These are phyloP conservation scores for Cotesia typhae DNA, from an alignment of 1,140 invertebrate genomes.

Conservation along the genomic window DNA sequence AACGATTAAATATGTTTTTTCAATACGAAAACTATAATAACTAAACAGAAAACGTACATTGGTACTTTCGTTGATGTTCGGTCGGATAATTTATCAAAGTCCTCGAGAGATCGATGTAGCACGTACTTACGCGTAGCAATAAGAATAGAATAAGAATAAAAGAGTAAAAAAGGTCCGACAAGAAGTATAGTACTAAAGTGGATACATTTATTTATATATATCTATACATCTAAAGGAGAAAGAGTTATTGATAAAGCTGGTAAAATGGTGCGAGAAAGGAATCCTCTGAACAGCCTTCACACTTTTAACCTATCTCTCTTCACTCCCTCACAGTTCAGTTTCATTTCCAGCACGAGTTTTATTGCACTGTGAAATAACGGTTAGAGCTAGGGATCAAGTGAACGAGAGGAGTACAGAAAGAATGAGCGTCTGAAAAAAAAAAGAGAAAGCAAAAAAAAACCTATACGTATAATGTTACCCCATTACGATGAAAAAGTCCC, in stretches of 20 bases:
- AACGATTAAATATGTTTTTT: no score
- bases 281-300: constrained; percentile 8
- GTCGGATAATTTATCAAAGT: constrained; percentile 19
- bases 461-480: constrained; percentile 5
- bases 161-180: neutral
- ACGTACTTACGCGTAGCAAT: neutral
- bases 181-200: neutral
- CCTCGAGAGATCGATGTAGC: constrained; percentile 10
- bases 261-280: constrained; percentile 16
- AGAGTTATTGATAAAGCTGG: constrained; percentile 12
- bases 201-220: no score
- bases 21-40: neutral
- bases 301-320: neutral
- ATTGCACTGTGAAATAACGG: constrained; percentile 3
- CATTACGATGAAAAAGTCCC: constrained; percentile 11
- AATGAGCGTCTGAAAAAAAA: neutral
- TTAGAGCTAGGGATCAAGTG: no score
- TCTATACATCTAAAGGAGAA: neutral
- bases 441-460: neutral
- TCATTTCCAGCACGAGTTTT: constrained; percentile 21
- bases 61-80: neutral
- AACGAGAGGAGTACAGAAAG: neutral
- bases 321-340: neutral
- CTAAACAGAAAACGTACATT: neutral
- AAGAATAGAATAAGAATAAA: constrained; percentile 1